Evolutionary conservation across 2,113 vertebrate species (phyloP).

Genomic region (Cnemophilus loriae): DNA sequence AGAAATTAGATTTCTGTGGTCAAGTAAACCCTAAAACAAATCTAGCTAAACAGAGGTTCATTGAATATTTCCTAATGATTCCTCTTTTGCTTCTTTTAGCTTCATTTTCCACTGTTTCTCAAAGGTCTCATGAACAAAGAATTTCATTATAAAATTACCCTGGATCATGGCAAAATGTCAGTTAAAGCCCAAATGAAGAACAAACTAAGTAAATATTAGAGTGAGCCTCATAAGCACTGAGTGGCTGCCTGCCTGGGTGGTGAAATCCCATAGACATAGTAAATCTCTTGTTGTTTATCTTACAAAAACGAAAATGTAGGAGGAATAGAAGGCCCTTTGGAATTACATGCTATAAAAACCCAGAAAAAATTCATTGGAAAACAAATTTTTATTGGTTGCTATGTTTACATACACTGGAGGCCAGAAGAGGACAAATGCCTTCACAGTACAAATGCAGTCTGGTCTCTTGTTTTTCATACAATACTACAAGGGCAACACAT

Average conservation of each 20-base stretch:
- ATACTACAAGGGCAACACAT: neutral
- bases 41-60: neutral
- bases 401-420: neutral
- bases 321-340: conserved; percentile 30
- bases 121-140: conserved; percentile 73
- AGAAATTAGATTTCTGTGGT: neutral
- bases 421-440: neutral
- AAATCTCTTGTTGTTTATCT: conserved; percentile 74
- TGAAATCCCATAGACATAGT: conserved; percentile 61
- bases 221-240: neutral
- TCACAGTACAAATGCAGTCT: neutral
- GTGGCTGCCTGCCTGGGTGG: conserved; percentile 44
- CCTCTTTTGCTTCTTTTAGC: neutral
- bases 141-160: conserved; percentile 70
- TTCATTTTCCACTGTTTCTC: conserved; percentile 14
- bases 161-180: conserved; percentile 53
- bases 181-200: conserved; percentile 77
- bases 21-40: neutral
- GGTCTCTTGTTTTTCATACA: neutral
- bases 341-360: conserved; percentile 37
- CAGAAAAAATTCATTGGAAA: neutral
- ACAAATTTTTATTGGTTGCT: neutral
- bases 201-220: conserved; percentile 70
- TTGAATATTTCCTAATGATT: neutral
- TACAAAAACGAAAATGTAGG: conserved; percentile 33